Evolutionary conservation across 23 tunicate species (phyloP), one percentile per base, ranked within the genome.

Genomic region (Diplosoma virens): DNA sequence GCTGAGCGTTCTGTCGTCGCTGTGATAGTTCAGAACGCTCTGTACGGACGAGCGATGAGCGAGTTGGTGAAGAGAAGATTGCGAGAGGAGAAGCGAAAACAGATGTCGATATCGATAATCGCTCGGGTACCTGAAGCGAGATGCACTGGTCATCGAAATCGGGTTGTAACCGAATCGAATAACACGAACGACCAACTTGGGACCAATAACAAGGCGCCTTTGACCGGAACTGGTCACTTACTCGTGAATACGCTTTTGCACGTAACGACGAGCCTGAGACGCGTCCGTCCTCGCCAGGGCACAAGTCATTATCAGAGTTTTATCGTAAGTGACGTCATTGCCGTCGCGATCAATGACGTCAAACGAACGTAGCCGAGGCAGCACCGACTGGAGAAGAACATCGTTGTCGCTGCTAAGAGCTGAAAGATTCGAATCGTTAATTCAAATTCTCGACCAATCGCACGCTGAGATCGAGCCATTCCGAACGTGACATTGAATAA

Each of bases 201-300:
- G n/a, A n/a, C n/a, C n/a, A n/a, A n/a, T n/a, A n/a, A n/a, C n/a
- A n/a, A n/a, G n/a, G n/a, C n/a, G n/a, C n/a, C n/a, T n/a, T n/a
- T n/a, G n/a, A n/a, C n/a, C n/a, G n/a, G n/a, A 45, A 45, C 52
- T 45, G 14, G 4, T 7, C 78, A 27, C 78, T 25, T 9, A 72
- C 78, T 33, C 48, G 78, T 72, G 61, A 50, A 72, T 72, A 28
- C 46, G 48, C 25, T 72, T 72, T 25, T 72, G 78, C 34, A 72
- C 35, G 17, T 11, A 72, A 25, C 2, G 7, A 23, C n/a, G 20
- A 2, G 78, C 60, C 28, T 48, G 48, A 3, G 18, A 47, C 3
- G 35, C 4, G 37, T 48, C 36, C 3, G 17, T 20, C 33, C 3
- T 9, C 3, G 36, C 35, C 32, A 72, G 22, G 3, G 60, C 78